phyloP scores from a whole-genome alignment of 2,888 invertebrate genomes.

The Spodoptera picta region DNA sequence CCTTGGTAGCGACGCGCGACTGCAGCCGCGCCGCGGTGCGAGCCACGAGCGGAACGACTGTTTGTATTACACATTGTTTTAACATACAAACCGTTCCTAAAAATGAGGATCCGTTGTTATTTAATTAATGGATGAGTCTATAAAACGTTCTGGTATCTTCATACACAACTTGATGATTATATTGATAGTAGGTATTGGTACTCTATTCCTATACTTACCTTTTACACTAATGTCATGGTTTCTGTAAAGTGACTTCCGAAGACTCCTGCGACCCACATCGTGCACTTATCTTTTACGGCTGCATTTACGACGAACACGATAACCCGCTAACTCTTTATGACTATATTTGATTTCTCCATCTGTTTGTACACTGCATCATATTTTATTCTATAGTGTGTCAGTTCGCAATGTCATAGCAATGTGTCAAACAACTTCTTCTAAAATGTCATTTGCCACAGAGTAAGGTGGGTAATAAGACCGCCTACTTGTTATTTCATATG shows the following conservation, averaged over 20 bases:
- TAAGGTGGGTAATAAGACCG: no score
- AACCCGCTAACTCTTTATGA: slow-evolving; percentile 27
- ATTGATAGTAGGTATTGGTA: no score
- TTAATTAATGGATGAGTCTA: no score
- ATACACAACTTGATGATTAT: no score
- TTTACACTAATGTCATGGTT: no score
- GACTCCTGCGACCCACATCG: slow-evolving; percentile 9
- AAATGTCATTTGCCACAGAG: no score
- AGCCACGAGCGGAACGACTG: slow-evolving; percentile 30
- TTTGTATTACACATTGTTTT: not conserved
- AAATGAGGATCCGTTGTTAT: no score
- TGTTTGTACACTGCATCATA: slow-evolving; percentile 2
- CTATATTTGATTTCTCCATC: slow-evolving; percentile 31
- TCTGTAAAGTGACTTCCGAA: not conserved
- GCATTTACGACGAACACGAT: slow-evolving; percentile 26
- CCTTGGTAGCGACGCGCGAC: slow-evolving; percentile 46
- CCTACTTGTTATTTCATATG: not conserved
- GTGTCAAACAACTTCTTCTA: no score
- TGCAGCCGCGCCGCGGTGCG: slow-evolving; percentile 24
- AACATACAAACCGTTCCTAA: no score
- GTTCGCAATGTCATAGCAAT: not conserved
- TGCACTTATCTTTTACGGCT: slow-evolving; percentile 34
- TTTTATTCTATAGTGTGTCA: not conserved
- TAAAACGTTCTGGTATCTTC: no score
- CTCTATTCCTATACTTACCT: no score